Percentiles rank a stretch among this genome's conserved stretches.
Conservation (phyloP, 2,797 vertebrate genomes). For the Merluccius polli region DNA sequence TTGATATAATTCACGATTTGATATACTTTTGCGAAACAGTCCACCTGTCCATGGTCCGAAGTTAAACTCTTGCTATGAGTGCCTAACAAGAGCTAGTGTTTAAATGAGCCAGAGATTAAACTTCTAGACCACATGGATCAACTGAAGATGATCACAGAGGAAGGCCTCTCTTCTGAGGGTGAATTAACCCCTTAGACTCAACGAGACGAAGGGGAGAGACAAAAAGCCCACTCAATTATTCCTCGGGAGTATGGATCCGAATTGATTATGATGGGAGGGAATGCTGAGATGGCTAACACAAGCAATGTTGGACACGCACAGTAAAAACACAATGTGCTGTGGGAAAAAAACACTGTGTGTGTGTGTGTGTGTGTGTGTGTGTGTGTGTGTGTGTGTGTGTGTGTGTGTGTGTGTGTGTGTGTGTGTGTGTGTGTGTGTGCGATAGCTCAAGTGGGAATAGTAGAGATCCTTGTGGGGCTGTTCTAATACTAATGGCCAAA, state of each 20-base stretch:
- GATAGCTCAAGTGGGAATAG: slow-evolving; percentile 1
- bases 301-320: slow-evolving; percentile 4
- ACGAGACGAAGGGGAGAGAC: neutral
- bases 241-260: slow-evolving; percentile 44
- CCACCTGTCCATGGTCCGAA: neutral
- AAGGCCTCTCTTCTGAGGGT: neutral
- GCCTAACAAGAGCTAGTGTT: neutral
- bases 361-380: slow-evolving; percentile 2
- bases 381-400: slow-evolving; percentile 4
- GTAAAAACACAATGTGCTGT: slow-evolving; percentile 8
- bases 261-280: slow-evolving; percentile 60
- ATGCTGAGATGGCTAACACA: slow-evolving; percentile 59
- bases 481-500: neutral
- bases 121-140: neutral
- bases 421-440: neutral
- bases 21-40: too few species aligned
- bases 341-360: too few species aligned
- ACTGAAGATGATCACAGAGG: neutral
- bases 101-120: too few species aligned
- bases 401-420: slow-evolving; percentile 1
- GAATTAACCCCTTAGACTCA: neutral
- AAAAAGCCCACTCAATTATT: slow-evolving; percentile 48
- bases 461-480: neutral
- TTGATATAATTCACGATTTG: too few species aligned
- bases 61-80: neutral